These are phyloP conservation scores for Callipepla squamata DNA, from an alignment of 2,113 vertebrate species.

Conservation along the genomic window DNA sequence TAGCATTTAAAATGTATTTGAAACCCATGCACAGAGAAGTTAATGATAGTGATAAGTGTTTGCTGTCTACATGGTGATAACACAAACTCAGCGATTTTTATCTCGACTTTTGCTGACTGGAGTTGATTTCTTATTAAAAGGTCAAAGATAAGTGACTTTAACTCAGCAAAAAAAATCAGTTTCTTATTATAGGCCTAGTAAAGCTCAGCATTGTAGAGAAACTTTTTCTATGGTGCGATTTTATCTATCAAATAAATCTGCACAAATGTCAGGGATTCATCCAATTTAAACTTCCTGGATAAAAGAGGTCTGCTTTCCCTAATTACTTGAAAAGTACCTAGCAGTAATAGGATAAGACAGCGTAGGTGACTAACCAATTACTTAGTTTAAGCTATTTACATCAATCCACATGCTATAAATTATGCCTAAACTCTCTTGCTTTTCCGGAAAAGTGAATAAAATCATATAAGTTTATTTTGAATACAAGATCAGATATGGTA, in stretches of 20 bases:
- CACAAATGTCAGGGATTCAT: constrained; percentile 47
- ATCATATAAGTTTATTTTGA: constrained; percentile 73
- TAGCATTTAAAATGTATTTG: constrained; percentile 46
- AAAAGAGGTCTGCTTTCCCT: constrained; percentile 35
- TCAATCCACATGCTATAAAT: constrained; percentile 61
- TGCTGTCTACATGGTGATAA: constrained; percentile 31
- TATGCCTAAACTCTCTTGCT: constrained; percentile 61
- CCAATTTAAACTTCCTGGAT: constrained; percentile 37
- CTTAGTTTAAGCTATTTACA: constrained; percentile 63
- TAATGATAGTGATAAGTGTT: neutral
- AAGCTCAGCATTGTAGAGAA: neutral
- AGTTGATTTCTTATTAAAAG: constrained; percentile 62
- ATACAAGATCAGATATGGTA: constrained; percentile 70
- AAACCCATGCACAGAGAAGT: constrained; percentile 15
- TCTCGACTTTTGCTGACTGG: constrained; percentile 47
- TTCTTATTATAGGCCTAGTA: constrained; percentile 39
- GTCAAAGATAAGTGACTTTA: constrained; percentile 59
- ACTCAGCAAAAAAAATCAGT: constrained; percentile 48
- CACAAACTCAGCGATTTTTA: constrained; percentile 47
- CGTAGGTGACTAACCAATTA: constrained; percentile 49
- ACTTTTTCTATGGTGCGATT: constrained; percentile 47
- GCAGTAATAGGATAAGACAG: constrained; percentile 60
- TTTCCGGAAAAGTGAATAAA: constrained; percentile 74
- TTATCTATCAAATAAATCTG: constrained; percentile 51
- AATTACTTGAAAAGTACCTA: constrained; percentile 54